Base-by-base conservation (phyloP, 2,888 invertebrate genomes). In the Sesamia inferens region DNA sequence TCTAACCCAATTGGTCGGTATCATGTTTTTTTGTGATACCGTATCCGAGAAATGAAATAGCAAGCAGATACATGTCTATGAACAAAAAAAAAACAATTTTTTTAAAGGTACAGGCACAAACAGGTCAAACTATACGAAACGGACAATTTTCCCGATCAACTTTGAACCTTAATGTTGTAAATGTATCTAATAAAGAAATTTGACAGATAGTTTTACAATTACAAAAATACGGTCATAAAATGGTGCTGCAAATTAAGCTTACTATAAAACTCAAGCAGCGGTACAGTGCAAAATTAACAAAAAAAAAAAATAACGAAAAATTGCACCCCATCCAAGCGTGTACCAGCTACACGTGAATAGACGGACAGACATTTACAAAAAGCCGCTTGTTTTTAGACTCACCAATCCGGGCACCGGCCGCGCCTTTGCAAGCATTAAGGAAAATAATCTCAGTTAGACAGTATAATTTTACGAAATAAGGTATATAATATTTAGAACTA, bases 391-490 rank as follows among this genome's bases (percentile, higher is more conserved):
- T 68, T 79, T 69, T 87, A 81, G 89, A 97, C 97, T 97, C 96
- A 97, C 97, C 97, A 87, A 97, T 97, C 89, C 97, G 93, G 79
- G 97, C 97, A 87, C 97, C 97, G 86, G 97, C 97, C 87, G 97
- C 97, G 95, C 97, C 97, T 97, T 95, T 90, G 86, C 87, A 90
- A 92, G 94, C 93, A 89, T 90, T 88, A 92, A 89, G 87, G 89
- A 92, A 92, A 90, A 90, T 84, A 92, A 91, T 87, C 83, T 90
- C 85, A 89, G 89, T 93, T 90, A 90, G 85, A 91, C 78, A 88
- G 19, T 59, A 64, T 65, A 69, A 78, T 44, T 71, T 66, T 31
- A 77, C 61, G 59, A 57, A 81, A 57, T 62, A 68, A 65, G 66
- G 71, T 44, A 68, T n/a, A 77, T 48, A n/a, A 68, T 55, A 24